phyloP scores from a whole-genome alignment of 1,140 invertebrate species.

The Panagrolaimus sp. region DNA sequence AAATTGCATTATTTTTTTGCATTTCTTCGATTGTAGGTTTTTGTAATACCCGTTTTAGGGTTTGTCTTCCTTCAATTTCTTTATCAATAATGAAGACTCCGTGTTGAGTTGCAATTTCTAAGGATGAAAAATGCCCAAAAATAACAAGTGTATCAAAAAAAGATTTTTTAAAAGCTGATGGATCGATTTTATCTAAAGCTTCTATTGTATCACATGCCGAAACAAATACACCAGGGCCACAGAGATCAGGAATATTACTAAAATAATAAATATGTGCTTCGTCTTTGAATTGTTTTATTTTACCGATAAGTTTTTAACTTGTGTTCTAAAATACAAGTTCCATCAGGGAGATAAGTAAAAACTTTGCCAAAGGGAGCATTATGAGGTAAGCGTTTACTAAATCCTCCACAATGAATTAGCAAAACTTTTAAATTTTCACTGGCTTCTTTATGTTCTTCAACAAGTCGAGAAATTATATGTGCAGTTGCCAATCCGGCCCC shows the following conservation, averaged over 20 bases:
- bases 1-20: neutral
- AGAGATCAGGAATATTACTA: neutral
- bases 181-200: no score
- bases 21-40: constrained; percentile 1
- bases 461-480: neutral
- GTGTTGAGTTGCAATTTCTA: neutral
- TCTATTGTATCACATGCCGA: no score
- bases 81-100: neutral
- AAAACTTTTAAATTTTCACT: neutral
- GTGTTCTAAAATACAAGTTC: neutral
- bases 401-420: neutral
- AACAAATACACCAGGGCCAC: no score
- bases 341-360: neutral
- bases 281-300: neutral
- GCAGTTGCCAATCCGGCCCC: neutral
- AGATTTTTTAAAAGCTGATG: no score
- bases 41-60: neutral
- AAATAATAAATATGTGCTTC: neutral
- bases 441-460: no score
- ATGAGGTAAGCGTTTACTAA: constrained; percentile 1
- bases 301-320: neutral
- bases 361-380: neutral
- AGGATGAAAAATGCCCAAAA: neutral
- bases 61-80: neutral
- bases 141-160: neutral